A percentile compares a stretch with the other conserved stretches of the same genome.
Conservation (phyloP, 2,113 vertebrate genomes). For the Tretioscincus oriximinensis region DNA sequence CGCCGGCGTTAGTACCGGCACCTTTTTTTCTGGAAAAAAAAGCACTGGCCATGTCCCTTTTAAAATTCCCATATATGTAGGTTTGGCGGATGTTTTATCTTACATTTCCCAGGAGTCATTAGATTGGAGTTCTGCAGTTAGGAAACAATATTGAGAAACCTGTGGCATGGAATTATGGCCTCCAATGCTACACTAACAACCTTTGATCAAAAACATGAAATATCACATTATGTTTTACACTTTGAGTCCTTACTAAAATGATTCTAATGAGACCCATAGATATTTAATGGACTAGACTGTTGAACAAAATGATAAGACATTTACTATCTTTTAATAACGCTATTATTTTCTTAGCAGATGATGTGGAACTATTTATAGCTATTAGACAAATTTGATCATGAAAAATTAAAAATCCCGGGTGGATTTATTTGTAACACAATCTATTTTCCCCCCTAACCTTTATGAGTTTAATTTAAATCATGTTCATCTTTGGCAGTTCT, state of each 20-base stretch:
- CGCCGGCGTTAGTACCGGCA: no score
- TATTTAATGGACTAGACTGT: conserved; percentile 28
- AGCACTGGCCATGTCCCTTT: no score
- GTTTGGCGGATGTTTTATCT: no score
- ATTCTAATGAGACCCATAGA: conserved; percentile 40
- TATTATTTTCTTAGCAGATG: conserved; percentile 61
- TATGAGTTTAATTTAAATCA: conserved; percentile 30
- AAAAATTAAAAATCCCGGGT: conserved; percentile 58
- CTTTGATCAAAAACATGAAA: neutral
- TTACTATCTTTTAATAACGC: conserved; percentile 59
- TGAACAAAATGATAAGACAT: conserved; percentile 28
- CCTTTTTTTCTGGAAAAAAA: no score
- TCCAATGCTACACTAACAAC: no score
- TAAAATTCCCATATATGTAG: no score
- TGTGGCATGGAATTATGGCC: no score
- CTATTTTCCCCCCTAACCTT: conserved; percentile 39
- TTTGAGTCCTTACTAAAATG: conserved; percentile 19
- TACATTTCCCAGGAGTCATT: no score
- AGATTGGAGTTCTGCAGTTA: no score
- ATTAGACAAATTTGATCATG: conserved; percentile 61
- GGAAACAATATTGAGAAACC: no score
- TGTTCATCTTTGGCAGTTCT: neutral
- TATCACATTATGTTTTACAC: conserved; percentile 12
- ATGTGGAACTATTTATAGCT: conserved; percentile 56
- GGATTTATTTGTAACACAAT: conserved; percentile 13